A percentile compares a stretch with the other conserved stretches of the same genome.
Evolutionary conservation across 2,888 invertebrate genomes (phyloP).

Genomic region (Sepiola atlantica): DNA sequence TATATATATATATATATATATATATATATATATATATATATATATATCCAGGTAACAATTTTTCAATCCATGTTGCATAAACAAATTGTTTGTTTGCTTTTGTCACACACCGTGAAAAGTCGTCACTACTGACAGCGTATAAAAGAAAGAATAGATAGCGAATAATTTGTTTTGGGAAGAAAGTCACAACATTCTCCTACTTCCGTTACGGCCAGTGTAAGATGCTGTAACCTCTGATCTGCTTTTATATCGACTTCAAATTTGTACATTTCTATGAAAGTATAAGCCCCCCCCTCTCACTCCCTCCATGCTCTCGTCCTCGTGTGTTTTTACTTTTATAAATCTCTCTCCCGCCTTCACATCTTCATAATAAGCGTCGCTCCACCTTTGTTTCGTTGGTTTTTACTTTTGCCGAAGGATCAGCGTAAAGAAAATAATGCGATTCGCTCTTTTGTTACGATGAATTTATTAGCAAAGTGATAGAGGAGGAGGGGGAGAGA

Average conservation of each 20-base stretch:
- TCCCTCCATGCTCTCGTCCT: neutral
- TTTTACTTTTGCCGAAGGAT: conserved; percentile 13
- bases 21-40: neutral
- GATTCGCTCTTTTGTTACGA: conserved; percentile 18
- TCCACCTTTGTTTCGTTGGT: neutral
- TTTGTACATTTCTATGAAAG: neutral
- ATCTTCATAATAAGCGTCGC: conserved; percentile 1
- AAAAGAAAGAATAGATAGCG: neutral
- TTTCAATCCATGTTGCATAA: neutral
- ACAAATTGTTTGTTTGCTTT: neutral
- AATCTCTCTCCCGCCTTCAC: neutral
- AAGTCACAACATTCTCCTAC: neutral
- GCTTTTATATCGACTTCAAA: conserved; percentile 19
- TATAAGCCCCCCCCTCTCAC: neutral
- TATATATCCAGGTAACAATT: neutral
- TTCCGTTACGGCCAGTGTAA: conserved; percentile 32
- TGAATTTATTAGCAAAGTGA: neutral
- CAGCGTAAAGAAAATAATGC: neutral
- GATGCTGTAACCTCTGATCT: neutral
- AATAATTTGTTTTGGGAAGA: neutral
- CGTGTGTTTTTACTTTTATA: too few species aligned
- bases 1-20: too few species aligned
- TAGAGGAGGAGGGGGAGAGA: neutral
- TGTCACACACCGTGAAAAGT: neutral
- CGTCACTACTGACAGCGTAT: neutral